phyloP scores from a whole-genome alignment of 1,140 invertebrate genomes.

The Drosophila sp. region DNA sequence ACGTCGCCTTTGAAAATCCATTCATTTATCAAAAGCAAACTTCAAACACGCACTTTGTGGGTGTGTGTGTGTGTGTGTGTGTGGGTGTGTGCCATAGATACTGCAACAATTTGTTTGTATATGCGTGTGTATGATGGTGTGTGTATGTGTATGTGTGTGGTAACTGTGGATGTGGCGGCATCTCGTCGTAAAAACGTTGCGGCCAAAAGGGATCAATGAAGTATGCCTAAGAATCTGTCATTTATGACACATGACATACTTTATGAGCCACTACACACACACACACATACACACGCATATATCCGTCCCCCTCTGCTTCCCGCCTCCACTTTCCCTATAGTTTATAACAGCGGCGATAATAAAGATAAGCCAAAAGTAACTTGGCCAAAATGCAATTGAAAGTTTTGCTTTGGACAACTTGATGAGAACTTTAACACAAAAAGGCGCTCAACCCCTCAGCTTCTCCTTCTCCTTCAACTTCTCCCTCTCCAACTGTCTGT shows the following conservation, averaged over 20 bases:
- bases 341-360: slow-evolving; percentile 76
- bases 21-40: slow-evolving; percentile 82
- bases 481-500: neutral
- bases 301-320: neutral
- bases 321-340: neutral
- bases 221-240: slow-evolving; percentile 82
- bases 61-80: slow-evolving; percentile 23
- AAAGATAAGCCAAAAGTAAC: slow-evolving; percentile 72
- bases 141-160: slow-evolving; percentile 12
- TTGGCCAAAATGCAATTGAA: slow-evolving; percentile 75
- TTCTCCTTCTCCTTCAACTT: too few relatives aligned
- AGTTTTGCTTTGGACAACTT: slow-evolving; percentile 66
- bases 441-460: slow-evolving; percentile 2
- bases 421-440: slow-evolving; percentile 26
- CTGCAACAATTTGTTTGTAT: slow-evolving; percentile 69
- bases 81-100: slow-evolving; percentile 51
- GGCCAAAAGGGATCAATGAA: slow-evolving; percentile 79
- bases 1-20: slow-evolving; percentile 82
- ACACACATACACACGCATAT: neutral
- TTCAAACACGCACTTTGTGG: slow-evolving; percentile 69
- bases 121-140: slow-evolving; percentile 15
- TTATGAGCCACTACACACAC: slow-evolving; percentile 51
- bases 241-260: slow-evolving; percentile 82
- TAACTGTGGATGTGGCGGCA: neutral
- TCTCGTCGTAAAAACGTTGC: slow-evolving; percentile 64